Conservation (phyloP, 1,140 invertebrate genomes). For the Epicauta chinensis region DNA sequence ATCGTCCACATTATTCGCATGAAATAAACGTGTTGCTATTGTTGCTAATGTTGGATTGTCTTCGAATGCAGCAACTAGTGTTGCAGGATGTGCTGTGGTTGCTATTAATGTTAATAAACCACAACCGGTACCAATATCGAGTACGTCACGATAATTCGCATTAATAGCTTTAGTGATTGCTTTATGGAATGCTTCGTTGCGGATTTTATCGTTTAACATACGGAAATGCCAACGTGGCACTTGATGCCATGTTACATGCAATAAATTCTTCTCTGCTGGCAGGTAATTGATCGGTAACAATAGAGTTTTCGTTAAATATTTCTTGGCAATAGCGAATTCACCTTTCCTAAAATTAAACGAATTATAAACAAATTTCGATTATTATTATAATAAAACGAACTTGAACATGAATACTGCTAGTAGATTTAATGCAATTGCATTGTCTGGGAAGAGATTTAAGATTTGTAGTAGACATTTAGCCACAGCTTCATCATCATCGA, state of each 20-base stretch:
- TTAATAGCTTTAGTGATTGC: slow-evolving; percentile 55
- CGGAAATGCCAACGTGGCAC: slow-evolving; percentile 75
- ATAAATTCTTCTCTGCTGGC: slow-evolving; percentile 30
- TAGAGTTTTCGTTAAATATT: not conserved
- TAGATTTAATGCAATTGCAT: too few species aligned
- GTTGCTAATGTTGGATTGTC: slow-evolving; percentile 53
- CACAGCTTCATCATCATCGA: too few species aligned
- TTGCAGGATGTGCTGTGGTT: slow-evolving; percentile 46
- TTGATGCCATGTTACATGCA: slow-evolving; percentile 29
- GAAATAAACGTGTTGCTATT: slow-evolving; percentile 43
- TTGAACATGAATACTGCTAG: too few species aligned
- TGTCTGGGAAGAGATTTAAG: too few species aligned
- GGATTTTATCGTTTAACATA: slow-evolving; percentile 68
- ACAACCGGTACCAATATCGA: slow-evolving; percentile 72
- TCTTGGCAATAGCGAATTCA: not conserved
- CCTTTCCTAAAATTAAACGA: too few species aligned
- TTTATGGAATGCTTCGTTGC: slow-evolving; percentile 57
- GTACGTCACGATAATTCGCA: slow-evolving; percentile 49
- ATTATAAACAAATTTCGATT: too few species aligned
- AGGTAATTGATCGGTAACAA: slow-evolving; percentile 6
- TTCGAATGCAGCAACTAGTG: slow-evolving; percentile 59
- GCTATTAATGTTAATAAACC: slow-evolving; percentile 64
- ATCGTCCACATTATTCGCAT: slow-evolving; percentile 44
- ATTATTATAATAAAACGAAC: too few species aligned
- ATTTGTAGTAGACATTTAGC: too few species aligned